Conservation (phyloP, 2,113 vertebrate species). For the Pyrgilauda ruficollis region DNA sequence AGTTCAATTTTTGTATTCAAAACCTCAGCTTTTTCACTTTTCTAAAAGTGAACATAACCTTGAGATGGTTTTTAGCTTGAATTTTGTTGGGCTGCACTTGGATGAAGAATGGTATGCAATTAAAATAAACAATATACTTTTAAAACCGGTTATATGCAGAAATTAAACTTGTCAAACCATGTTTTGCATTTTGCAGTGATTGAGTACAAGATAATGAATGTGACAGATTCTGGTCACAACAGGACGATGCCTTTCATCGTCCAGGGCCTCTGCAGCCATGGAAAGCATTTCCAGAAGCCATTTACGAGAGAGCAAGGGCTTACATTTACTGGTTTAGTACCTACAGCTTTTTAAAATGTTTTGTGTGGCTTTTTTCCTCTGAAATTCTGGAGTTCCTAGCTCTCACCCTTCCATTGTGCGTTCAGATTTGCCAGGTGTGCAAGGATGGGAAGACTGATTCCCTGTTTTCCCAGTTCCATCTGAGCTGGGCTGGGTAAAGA, state of each 20-base stretch:
- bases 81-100: background rate
- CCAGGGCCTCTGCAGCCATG: background rate
- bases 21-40: background rate
- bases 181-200: background rate
- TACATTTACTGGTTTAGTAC: background rate
- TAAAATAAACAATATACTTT: slow-evolving; percentile 3
- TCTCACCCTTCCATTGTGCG: background rate
- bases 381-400: background rate
- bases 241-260: background rate
- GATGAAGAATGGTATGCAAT: background rate
- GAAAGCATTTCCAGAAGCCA: background rate
- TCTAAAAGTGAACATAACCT: background rate
- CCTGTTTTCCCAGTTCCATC: background rate
- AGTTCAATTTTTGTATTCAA: background rate
- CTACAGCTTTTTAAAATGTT: background rate
- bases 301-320: background rate
- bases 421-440: background rate
- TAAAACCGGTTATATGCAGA: background rate
- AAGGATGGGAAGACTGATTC: background rate
- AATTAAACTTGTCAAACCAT: slow-evolving; percentile 4
- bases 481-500: background rate
- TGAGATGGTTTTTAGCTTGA: background rate
- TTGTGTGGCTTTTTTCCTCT: background rate
- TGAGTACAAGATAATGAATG: background rate
- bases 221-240: background rate